Conservation (phyloP, 2,797 vertebrate species). For the Hippocampus kuda region DNA sequence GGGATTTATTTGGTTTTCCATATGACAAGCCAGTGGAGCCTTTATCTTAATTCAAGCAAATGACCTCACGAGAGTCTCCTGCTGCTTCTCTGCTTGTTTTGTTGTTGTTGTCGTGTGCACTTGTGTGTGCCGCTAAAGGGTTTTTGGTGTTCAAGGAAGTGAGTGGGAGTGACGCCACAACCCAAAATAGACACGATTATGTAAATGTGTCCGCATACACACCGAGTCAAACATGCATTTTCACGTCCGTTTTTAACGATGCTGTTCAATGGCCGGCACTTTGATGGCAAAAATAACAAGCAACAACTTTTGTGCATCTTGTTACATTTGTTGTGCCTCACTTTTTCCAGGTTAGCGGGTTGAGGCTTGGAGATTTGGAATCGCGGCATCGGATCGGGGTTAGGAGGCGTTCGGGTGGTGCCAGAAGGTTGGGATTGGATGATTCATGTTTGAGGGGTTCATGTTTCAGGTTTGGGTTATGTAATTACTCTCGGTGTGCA, state of each 20-base stretch:
- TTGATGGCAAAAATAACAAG: background rate
- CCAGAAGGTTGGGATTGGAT: too few species aligned
- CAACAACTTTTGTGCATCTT: background rate
- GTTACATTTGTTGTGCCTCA: conserved; percentile 7
- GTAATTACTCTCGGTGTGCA: too few species aligned
- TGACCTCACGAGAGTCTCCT: background rate
- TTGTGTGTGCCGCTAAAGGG: conserved; percentile 1
- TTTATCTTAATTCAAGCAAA: background rate
- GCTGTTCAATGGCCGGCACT: background rate
- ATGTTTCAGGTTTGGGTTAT: too few species aligned
- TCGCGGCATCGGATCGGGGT: too few species aligned
- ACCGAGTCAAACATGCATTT: background rate
- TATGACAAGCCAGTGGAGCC: background rate
- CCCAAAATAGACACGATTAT: conserved; percentile 6
- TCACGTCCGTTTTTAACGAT: background rate
- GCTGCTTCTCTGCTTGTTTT: background rate
- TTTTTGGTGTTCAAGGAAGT: conserved; percentile 4
- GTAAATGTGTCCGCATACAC: conserved; percentile 1
- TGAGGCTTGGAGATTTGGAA: background rate
- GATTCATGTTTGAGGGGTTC: too few species aligned
- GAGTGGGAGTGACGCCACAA: conserved; percentile 1
- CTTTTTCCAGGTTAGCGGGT: background rate
- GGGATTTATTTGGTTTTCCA: background rate
- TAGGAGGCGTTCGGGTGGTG: too few species aligned
- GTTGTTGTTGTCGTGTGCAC: background rate